A percentile compares a stretch with the other conserved stretches of the same genome.
Evolutionary conservation across 2,113 vertebrate genomes (phyloP).

Genomic region (Bambusicola thoracicus): DNA sequence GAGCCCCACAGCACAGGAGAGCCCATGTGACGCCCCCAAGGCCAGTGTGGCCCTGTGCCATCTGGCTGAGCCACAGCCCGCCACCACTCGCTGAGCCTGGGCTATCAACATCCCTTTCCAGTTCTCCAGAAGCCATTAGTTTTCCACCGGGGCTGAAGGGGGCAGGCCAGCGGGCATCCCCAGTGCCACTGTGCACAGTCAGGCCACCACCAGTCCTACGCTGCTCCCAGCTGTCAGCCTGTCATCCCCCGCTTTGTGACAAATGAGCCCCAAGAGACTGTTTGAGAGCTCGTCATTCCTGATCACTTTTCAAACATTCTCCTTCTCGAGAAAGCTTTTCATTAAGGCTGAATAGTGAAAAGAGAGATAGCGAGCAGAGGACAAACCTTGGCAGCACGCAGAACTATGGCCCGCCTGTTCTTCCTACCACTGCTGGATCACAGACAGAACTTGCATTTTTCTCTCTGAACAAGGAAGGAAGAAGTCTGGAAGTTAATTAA

Average conservation of each 20-base stretch:
- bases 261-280: background rate
- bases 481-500: slow-evolving; percentile 50
- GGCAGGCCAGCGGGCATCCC: background rate
- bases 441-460: slow-evolving; percentile 54
- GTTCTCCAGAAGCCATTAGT: background rate
- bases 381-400: slow-evolving; percentile 16
- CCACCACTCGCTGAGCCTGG: background rate
- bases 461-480: slow-evolving; percentile 15
- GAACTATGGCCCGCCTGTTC: slow-evolving; percentile 34
- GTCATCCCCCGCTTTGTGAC: background rate
- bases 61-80: background rate
- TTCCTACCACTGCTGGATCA: background rate
- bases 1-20: background rate
- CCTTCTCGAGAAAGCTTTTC: slow-evolving; percentile 18
- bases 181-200: background rate
- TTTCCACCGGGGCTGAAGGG: background rate
- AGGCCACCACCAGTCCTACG: background rate
- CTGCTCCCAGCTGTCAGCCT: background rate
- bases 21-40: background rate
- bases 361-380: slow-evolving; percentile 7
- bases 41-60: background rate
- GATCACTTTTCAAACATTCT: slow-evolving; percentile 7
- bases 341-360: slow-evolving; percentile 1
- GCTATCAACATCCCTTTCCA: background rate
- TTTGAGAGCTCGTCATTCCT: background rate